Conservation (phyloP, 2,888 invertebrate species). For the Ophion ellenae region DNA sequence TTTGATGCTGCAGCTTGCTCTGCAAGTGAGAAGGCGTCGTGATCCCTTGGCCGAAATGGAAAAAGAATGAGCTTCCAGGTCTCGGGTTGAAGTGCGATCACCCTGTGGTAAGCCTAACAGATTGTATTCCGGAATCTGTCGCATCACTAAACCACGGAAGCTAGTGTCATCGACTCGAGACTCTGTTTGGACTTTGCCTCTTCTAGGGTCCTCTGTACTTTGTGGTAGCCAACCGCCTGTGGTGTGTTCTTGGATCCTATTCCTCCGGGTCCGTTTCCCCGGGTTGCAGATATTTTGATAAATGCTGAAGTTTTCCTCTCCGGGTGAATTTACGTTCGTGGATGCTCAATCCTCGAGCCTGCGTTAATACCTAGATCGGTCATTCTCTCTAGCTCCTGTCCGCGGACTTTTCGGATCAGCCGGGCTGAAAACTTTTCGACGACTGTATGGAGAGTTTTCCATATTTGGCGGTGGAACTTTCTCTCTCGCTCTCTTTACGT, state of each 20-base stretch:
- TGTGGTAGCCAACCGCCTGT: conserved; percentile 78
- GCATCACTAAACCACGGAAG: conserved; percentile 80
- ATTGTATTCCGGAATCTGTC: conserved; percentile 80
- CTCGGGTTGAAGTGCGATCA: conserved; percentile 65
- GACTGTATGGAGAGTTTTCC: conserved; percentile 12
- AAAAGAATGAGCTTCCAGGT: conserved; percentile 81
- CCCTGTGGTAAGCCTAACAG: conserved; percentile 80
- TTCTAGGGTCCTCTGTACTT: conserved; percentile 24
- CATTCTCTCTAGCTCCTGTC: conserved; percentile 14
- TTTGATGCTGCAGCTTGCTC: background rate
- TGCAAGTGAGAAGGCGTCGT: background rate
- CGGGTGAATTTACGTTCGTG: conserved; percentile 26
- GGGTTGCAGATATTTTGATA: conserved; percentile 81
- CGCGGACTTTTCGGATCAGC: conserved; percentile 31
- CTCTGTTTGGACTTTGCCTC: background rate
- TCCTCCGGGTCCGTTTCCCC: conserved; percentile 56
- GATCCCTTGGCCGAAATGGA: conserved; percentile 66
- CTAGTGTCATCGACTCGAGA: conserved; percentile 55
- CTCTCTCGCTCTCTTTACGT: conserved; percentile 4
- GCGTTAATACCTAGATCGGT: conserved; percentile 20
- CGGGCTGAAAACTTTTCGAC: conserved; percentile 47
- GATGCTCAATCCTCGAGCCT: conserved; percentile 32
- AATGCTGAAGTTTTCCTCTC: conserved; percentile 67
- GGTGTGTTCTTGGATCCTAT: conserved; percentile 75
- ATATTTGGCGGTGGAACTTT: conserved; percentile 26